Evolutionary conservation across 2,888 invertebrate genomes (phyloP).

Genomic region (Xylota sylvarum): DNA sequence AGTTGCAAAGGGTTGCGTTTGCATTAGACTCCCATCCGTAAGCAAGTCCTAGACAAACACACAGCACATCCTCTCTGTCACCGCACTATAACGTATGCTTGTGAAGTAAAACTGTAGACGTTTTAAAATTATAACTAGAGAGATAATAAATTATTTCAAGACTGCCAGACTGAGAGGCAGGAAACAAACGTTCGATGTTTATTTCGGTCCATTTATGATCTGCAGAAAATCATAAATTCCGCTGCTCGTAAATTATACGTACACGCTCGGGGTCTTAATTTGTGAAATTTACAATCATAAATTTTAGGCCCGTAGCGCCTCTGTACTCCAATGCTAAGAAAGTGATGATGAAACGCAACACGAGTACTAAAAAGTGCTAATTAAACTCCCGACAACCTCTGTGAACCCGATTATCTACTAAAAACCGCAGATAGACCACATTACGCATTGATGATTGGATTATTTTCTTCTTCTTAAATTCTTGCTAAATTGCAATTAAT

Average conservation of each 20-base stretch:
- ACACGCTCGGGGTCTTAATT: conserved; percentile 16
- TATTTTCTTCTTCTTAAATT: conserved; percentile 25
- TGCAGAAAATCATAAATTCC: conserved; percentile 49
- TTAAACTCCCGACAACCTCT: conserved; percentile 55
- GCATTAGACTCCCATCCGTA: neutral
- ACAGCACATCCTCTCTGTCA: neutral
- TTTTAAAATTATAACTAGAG: conserved; percentile 41
- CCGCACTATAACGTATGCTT: conserved; percentile 3
- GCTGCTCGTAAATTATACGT: conserved; percentile 43
- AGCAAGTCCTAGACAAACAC: conserved; percentile 36
- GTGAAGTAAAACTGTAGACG: conserved; percentile 43
- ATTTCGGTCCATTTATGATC: conserved; percentile 60
- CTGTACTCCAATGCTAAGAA: no score
- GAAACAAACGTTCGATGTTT: conserved; percentile 45
- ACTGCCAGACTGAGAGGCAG: conserved; percentile 49
- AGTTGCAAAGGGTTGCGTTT: conserved; percentile 20
- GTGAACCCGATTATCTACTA: conserved; percentile 42
- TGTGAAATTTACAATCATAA: conserved; percentile 54
- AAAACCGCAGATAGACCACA: conserved; percentile 21
- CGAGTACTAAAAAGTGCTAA: conserved; percentile 39
- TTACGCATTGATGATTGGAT: conserved; percentile 38
- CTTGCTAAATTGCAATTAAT: conserved; percentile 58
- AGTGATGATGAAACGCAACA: no score
- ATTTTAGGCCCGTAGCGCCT: conserved; percentile 2
- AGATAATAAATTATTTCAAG: conserved; percentile 48